Conservation (phyloP, 1,140 invertebrate genomes). For the Zaprionus lachaisei region DNA sequence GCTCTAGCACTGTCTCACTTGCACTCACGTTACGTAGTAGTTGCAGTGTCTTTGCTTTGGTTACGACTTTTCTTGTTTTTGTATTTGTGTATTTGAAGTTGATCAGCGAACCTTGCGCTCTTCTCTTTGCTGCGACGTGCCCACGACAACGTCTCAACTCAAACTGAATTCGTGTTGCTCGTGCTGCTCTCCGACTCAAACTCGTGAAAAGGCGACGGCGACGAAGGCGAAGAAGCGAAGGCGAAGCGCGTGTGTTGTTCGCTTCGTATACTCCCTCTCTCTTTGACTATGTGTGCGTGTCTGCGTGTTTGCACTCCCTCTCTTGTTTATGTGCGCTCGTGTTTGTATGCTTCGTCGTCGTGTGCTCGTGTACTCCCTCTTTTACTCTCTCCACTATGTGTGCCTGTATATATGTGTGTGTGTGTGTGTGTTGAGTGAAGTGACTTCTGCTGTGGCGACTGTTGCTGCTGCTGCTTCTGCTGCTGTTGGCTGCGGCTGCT, state of each 20-base stretch:
- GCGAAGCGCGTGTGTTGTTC: slow-evolving; percentile 25
- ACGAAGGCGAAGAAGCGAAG: not conserved
- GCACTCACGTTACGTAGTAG: slow-evolving; percentile 11
- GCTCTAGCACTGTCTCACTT: slow-evolving; percentile 15
- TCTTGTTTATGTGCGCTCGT: too few relatives aligned
- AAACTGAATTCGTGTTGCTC: slow-evolving; percentile 71
- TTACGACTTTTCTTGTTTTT: slow-evolving; percentile 39
- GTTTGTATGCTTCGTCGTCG: not conserved
- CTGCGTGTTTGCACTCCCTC: not conserved
- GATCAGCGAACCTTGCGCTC: slow-evolving; percentile 42
- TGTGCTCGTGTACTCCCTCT: slow-evolving; percentile 13
- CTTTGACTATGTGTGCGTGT: not conserved
- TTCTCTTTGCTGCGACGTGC: slow-evolving; percentile 67
- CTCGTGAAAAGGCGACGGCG: slow-evolving; percentile 52
- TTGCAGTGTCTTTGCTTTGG: slow-evolving; percentile 29
- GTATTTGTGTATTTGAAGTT: slow-evolving; percentile 14
- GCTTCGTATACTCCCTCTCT: slow-evolving; percentile 22
- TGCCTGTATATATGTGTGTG: slow-evolving; percentile 25
- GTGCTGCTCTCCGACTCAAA: slow-evolving; percentile 76
- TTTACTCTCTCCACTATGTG: slow-evolving; percentile 27
- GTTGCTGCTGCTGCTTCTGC: slow-evolving; percentile 44
- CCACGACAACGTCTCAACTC: slow-evolving; percentile 78
- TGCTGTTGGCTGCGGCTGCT: slow-evolving; percentile 51
- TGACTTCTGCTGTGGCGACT: slow-evolving; percentile 56
- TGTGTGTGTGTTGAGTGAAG: slow-evolving; percentile 62